A percentile compares a stretch with the other conserved stretches of the same genome.
Evolutionary conservation across 2,888 invertebrate species (phyloP).

Genomic region (Acrobasis consociella): DNA sequence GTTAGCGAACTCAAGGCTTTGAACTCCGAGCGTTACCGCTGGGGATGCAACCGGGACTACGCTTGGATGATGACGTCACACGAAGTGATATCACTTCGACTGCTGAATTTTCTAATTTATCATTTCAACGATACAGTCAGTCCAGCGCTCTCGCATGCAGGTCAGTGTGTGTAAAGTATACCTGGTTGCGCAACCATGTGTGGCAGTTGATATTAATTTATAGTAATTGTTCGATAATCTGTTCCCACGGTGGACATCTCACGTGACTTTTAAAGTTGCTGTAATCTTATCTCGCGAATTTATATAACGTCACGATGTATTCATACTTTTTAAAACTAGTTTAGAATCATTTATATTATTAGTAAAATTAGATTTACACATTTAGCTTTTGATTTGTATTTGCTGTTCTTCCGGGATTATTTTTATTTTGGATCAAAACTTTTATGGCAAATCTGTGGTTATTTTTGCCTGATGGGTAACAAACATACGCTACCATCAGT

Average conservation of each 20-base stretch:
- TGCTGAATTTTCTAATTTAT: too few species aligned
- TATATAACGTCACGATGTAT: conserved; percentile 3
- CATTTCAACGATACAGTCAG: not conserved
- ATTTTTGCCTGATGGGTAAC: too few species aligned
- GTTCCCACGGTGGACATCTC: conserved; percentile 24
- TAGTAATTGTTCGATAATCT: conserved; percentile 22
- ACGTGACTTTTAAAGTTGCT: conserved; percentile 14
- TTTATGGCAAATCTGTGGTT: too few species aligned
- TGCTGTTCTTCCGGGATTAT: not conserved
- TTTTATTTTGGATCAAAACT: not conserved
- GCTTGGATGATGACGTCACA: too few species aligned
- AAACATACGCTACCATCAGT: too few species aligned
- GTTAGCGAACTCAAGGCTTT: too few species aligned
- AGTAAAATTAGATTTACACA: too few species aligned
- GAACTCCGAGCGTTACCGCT: too few species aligned
- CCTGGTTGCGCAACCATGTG: conserved; percentile 12
- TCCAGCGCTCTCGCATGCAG: not conserved
- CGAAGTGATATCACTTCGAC: too few species aligned
- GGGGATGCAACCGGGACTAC: too few species aligned
- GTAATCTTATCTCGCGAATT: conserved; percentile 20
- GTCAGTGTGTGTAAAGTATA: not conserved
- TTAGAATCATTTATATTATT: not conserved
- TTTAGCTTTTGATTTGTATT: not conserved
- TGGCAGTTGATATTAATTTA: conserved; percentile 29
- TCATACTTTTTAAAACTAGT: not conserved